A percentile compares a stretch with the other conserved stretches of the same genome.
Evolutionary conservation across 1,140 invertebrate species (phyloP).

Genomic region (Sinella curviseta): DNA sequence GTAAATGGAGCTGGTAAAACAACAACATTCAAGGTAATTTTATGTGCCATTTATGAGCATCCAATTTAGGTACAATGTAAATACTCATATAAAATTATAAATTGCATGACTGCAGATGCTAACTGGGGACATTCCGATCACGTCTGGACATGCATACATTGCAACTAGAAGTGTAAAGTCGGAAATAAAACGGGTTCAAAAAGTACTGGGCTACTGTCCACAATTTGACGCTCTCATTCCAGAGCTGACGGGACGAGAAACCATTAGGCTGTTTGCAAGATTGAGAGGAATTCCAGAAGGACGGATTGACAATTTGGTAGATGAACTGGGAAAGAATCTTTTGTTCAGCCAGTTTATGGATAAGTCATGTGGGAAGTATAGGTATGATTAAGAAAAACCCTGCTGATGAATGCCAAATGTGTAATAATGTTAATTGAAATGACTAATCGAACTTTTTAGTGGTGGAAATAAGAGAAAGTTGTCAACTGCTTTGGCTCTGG

Average conservation of each 20-base stretch:
- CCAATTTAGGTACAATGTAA: too few relatives aligned
- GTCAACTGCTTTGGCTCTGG: slow-evolving; percentile 64
- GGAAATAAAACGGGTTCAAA: slow-evolving; percentile 57
- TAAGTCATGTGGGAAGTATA: slow-evolving; percentile 56
- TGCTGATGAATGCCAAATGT: too few relatives aligned
- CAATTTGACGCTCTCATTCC: slow-evolving; percentile 76
- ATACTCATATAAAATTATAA: not conserved
- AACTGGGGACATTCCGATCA: slow-evolving; percentile 72
- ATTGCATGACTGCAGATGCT: slow-evolving; percentile 62
- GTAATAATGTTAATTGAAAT: too few relatives aligned
- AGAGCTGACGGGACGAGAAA: slow-evolving; percentile 77
- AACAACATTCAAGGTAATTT: slow-evolving; percentile 71
- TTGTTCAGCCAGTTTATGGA: slow-evolving; percentile 56
- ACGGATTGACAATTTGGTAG: slow-evolving; percentile 52
- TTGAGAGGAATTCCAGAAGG: slow-evolving; percentile 67
- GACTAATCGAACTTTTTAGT: too few relatives aligned
- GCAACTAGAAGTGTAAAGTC: slow-evolving; percentile 56
- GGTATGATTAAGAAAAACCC: too few relatives aligned
- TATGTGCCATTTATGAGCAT: too few relatives aligned
- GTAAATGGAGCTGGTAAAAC: slow-evolving; percentile 74
- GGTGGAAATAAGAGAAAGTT: slow-evolving; percentile 68
- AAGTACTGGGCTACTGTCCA: slow-evolving; percentile 75
- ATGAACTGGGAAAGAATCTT: slow-evolving; percentile 53
- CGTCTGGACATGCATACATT: slow-evolving; percentile 63
- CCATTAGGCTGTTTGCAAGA: slow-evolving; percentile 70